Base-by-base conservation (phyloP, 2,797 vertebrate species). In the Perodicticus potto region DNA sequence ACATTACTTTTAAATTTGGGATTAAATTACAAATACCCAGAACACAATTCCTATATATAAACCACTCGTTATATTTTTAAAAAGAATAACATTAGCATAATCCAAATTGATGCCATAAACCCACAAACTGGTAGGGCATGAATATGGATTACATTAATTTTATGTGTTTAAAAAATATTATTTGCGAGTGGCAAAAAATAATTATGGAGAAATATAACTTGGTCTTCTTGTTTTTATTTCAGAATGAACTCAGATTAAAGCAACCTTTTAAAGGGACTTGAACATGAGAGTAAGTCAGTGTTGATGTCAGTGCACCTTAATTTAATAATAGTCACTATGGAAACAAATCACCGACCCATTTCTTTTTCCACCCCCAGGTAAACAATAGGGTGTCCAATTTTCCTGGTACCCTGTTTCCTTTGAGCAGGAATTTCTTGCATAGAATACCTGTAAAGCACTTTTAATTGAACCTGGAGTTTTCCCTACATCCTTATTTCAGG, bases 311-410 rank as follows among this genome's bases (percentile, higher is more conserved):
- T 98, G 96, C 98, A 96, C 97, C 98, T 98, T 98, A 96, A 97
- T 98, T 98, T 97, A 96, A 65, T 97, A 97, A 97, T 94, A 95
- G 98, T 99, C 98, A 96, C 98, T 97, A 98, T 98, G 98, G 98
- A 98, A 98, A 98, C 98, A 96, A 98, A 98, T 97, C 97, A 96
- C 97, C 98, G 98, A 98, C 98, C 98, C 97, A 97, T 98, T 98
- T 98, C 97, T 98, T 97, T 98, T 98, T 97, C 95, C 94, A 95
- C 83, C 85, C 97, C 53, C 83, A 97, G 97, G 97, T 98, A 98
- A 98, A 98, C 98, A 98, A 40, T 22, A 57, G 81, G 81, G 57
- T 97, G 97, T 98, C 94, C 96, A 90, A 76, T 97, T 98, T 96
- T 97, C 94, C 96, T 4, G 91, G 92, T 17, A 19, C 84, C 96